These are phyloP conservation scores for Eupithecia subumbrata DNA, from an alignment of 2,888 invertebrate species.

Conservation along the genomic window DNA sequence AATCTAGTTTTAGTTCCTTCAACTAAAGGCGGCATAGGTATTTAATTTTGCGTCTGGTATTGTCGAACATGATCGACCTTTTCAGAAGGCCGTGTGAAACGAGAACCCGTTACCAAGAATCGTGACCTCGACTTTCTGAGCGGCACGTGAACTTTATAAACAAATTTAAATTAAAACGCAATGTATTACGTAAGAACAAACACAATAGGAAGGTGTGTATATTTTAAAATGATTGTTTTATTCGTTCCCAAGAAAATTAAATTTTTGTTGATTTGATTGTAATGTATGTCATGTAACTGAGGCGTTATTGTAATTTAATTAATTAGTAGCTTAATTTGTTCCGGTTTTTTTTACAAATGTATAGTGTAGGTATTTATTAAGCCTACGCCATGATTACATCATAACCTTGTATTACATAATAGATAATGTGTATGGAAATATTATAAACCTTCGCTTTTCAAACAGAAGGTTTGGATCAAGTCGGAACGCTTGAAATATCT, in stretches of 20 bases:
- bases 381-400: no score
- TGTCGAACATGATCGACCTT: neutral
- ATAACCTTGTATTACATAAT: neutral
- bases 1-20: neutral
- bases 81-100: neutral
- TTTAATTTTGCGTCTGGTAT: neutral
- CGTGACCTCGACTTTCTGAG: neutral
- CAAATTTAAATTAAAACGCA: neutral
- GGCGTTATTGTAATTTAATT: neutral
- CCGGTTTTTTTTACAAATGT: neutral
- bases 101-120: neutral
- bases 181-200: neutral
- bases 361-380: no score
- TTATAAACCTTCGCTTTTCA: neutral
- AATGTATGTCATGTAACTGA: neutral
- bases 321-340: neutral
- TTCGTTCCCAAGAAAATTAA: neutral
- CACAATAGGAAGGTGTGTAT: neutral
- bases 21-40: neutral
- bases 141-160: neutral
- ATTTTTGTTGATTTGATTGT: neutral
- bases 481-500: constrained; percentile 52
- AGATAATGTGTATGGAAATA: neutral
- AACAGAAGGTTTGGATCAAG: constrained; percentile 19
- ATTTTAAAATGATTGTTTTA: neutral